These are phyloP conservation scores for Leptodactylus fuscus DNA, from an alignment of 2,113 vertebrate genomes.

Conservation along the genomic window DNA sequence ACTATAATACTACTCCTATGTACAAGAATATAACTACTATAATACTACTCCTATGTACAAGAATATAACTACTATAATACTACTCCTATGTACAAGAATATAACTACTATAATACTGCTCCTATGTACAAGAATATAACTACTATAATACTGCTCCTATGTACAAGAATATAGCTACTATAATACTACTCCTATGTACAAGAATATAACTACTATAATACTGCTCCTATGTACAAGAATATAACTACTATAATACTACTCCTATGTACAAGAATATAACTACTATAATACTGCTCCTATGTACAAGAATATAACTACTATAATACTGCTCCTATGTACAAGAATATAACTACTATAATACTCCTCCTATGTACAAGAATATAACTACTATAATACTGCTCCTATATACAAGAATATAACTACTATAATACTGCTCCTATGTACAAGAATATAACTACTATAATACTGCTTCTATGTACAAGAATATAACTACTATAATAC, in stretches of 20 bases:
- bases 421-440: neutral
- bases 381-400: neutral
- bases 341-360: no score
- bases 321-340: neutral
- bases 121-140: neutral
- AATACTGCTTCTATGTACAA: no score
- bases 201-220: neutral
- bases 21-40: neutral
- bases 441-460: neutral
- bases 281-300: neutral
- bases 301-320: neutral
- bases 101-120: neutral
- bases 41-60: neutral
- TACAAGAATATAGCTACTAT: no score
- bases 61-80: slow-evolving; percentile 12
- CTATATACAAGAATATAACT: neutral
- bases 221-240: neutral
- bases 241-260: neutral
- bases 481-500: no score
- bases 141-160: slow-evolving; percentile 12
- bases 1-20: slow-evolving; percentile 5
- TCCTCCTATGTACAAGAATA: no score
- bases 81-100: neutral
- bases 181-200: neutral
- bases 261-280: neutral